Base-by-base conservation (phyloP, 1,140 invertebrate species). In the Nautilus pompilius region DNA sequence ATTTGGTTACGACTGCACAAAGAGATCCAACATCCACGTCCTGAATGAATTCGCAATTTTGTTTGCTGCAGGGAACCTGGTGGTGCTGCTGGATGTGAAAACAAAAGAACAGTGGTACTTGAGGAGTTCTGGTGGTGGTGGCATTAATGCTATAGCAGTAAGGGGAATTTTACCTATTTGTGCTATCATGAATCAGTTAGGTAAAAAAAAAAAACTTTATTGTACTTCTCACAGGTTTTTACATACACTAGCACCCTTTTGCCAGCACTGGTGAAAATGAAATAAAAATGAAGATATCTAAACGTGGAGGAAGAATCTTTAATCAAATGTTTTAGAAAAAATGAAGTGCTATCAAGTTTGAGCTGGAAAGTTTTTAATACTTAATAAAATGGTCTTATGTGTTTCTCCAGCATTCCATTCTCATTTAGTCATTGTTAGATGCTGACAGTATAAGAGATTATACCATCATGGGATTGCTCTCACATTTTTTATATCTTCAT, bases 1-100 rank as follows among this genome's bases (percentile, higher is more conserved):
- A 0, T 93, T 89, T 81, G 92, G 91, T n/a, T 95, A 93, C 74
- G 89, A 95, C 75, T 93, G 91, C 76, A 86, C 85, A 63, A 90
- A 88, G 66, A 85, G 89, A 54, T 91, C 89, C 69, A 96, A 96
- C 80, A 77, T 96, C 10, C 88, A 89, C 58, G 83, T 90, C 0
- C 84, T 90, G 45, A 90, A 93, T 77, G 82, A 88, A 10, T 81
- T 88, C 6, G 90, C 88, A 0, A 73, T 95, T 10, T 84, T 90
- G 13, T 95, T 90, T 85, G 86, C 87, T 0, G 89, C 92, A 2
- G 93, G 93, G 28, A 93, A 91, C 81, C 86, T 90, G 30, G 86
- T 95, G 22, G 86, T 91, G 64, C 88, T 94, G 70, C 87, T 92
- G 58, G 84, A 92, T 70, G 84, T 92, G 2, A 67, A 73, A 2